Base-by-base conservation (phyloP, 2,888 invertebrate species). In the Pheosia gnoma region DNA sequence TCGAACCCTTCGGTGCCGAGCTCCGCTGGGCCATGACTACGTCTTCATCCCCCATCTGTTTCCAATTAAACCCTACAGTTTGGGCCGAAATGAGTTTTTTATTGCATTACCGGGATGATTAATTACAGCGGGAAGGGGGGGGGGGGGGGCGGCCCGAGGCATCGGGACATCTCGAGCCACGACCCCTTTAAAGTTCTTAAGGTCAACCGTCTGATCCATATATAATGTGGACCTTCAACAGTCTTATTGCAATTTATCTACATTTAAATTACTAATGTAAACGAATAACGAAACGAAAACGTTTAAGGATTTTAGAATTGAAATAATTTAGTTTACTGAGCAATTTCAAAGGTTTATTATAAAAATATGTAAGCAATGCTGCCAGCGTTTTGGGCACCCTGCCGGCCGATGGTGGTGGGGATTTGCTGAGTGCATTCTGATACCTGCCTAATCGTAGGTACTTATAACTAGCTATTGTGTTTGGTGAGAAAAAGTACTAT, bases 101-200 rank as follows among this genome's bases (percentile, higher is more conserved):
- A 71, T 70, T 68, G 57, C 55, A 68, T 68, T 65, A 71, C 61
- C 62, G 59, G 62, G 53, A 65, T 65, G 65, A 70, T 63, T 70
- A 65, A 65, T 70, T 54, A 65, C 58, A 51, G 25, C 45, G 43
- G 25, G 53, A 45, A 41, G 55, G 25, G 43, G 38, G 13, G 53
- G 53, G 52, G n/a, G 5, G 5, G 13, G 13, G 5, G 25, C 51
- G 13, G 25, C 25, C 6, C 25, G 51, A 25, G 51, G 38, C 9
- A 4, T 10, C n/a, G 38, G 39, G 39, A 56, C 56, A 41, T 41
- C 54, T 54, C 38, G 36, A 37, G 52, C 1, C 38, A 3, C 38
- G 41, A n/a, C 53, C 53, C 9, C 5, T 9, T 53, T 11, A 11
- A 37, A 10, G 37, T 36, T 37, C 37, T 11, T 11, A 3, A 53